phyloP scores from a whole-genome alignment of 2,113 vertebrate genomes.

The Zapus hudsonius region DNA sequence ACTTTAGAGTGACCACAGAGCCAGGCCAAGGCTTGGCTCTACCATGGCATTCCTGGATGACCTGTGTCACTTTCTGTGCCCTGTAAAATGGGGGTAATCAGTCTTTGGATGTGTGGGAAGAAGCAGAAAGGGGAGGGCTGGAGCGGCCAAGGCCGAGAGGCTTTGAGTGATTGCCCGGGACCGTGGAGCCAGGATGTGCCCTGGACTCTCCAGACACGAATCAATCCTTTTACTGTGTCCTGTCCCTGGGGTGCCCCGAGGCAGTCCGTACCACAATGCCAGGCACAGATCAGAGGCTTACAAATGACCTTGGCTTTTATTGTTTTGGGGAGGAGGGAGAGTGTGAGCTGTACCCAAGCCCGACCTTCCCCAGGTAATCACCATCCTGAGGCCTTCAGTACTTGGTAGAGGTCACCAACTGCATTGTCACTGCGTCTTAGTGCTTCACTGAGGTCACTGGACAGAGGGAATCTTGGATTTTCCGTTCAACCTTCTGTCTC shows the following conservation, averaged over 20 bases:
- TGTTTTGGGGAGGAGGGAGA: not conserved
- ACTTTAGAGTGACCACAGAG: not conserved
- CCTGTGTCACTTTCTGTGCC: not conserved
- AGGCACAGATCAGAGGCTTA: not conserved
- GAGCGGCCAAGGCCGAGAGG: not conserved
- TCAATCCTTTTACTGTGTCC: not conserved
- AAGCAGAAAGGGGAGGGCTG: not conserved
- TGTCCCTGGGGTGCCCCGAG: not conserved
- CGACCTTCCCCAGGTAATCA: not conserved
- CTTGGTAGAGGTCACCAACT: no score
- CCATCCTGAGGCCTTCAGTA: not conserved
- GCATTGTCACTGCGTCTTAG: rapidly evolving
- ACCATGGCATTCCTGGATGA: not conserved
- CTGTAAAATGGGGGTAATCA: not conserved
- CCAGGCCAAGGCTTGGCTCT: not conserved
- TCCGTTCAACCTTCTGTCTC: not conserved
- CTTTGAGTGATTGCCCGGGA: not conserved
- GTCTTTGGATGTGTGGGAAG: not conserved
- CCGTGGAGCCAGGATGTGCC: rapidly evolving
- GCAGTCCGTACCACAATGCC: not conserved
- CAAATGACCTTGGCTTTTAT: not conserved
- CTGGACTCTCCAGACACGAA: not conserved
- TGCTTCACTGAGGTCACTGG: not conserved
- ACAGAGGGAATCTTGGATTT: not conserved
- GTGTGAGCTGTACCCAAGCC: not conserved